A percentile compares a stretch with the other conserved stretches of the same genome.
These are phyloP conservation scores for Lepus americanus DNA, from an alignment of 2,113 vertebrate genomes.

Conservation along the genomic window DNA sequence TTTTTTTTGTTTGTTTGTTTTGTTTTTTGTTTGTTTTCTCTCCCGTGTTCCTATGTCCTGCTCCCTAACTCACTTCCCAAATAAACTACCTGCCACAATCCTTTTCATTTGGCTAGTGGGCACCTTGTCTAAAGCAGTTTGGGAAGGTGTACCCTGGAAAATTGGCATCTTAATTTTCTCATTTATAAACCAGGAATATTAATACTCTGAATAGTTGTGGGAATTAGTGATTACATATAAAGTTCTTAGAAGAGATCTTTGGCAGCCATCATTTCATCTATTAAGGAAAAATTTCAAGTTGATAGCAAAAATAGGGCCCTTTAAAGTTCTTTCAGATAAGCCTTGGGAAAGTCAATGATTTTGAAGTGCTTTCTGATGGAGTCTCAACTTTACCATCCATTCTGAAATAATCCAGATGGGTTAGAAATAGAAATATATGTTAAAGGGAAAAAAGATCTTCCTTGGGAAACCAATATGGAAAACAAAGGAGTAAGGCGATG, in stretches of 20 bases:
- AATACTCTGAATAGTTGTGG: not conserved
- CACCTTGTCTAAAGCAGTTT: not conserved
- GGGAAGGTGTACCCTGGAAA: not conserved
- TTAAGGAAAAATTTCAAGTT: not conserved
- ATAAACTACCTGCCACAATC: not conserved
- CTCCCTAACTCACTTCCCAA: not conserved
- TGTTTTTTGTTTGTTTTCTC: too few relatives aligned
- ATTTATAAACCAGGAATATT: not conserved
- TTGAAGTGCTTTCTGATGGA: not conserved
- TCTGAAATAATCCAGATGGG: not conserved
- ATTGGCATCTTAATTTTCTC: not conserved
- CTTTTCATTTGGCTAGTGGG: not conserved
- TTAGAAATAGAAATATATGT: conserved; percentile 2
- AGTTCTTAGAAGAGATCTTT: not conserved
- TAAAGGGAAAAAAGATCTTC: not conserved
- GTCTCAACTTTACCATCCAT: not conserved
- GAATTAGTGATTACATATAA: not conserved
- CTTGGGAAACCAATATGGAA: conserved; percentile 28
- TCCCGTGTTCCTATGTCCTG: not conserved
- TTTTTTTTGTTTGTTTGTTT: not conserved
- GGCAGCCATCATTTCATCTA: not conserved
- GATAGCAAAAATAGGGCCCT: not conserved
- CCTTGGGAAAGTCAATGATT: not conserved
- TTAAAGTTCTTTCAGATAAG: not conserved
- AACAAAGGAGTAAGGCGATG: not conserved